Evolutionary conservation across 2,113 vertebrate genomes (phyloP).

Genomic region (Bagarius yarrelli): DNA sequence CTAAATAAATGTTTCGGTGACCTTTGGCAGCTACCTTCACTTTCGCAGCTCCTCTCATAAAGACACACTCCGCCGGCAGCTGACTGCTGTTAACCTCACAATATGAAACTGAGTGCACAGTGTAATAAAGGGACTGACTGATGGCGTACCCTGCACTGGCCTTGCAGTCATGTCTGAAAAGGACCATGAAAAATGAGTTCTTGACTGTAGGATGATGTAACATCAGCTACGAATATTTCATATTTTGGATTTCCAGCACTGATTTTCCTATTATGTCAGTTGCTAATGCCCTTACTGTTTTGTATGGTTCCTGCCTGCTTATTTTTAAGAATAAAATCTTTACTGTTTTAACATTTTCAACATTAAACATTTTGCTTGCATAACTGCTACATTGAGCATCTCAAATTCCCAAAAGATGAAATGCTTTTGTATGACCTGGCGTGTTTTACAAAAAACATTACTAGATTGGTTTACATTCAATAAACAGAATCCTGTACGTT

Average conservation of each 20-base stretch:
- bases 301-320: neutral
- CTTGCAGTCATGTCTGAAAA: slow-evolving; percentile 18
- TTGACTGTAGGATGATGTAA: neutral
- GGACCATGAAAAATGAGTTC: neutral
- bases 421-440: too few relatives aligned
- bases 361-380: too few relatives aligned
- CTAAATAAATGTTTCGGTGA: neutral
- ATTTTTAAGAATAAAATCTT: too few relatives aligned
- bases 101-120: slow-evolving; percentile 1
- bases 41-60: slow-evolving; percentile 9
- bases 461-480: too few relatives aligned
- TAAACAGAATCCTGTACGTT: too few relatives aligned
- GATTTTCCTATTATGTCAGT: neutral
- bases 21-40: neutral
- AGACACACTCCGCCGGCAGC: neutral
- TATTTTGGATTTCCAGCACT: neutral
- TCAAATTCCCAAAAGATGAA: too few relatives aligned
- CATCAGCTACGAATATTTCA: neutral
- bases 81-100: slow-evolving; percentile 20
- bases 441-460: too few relatives aligned
- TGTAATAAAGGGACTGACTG: slow-evolving; percentile 18
- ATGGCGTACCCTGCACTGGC: neutral
- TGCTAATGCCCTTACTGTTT: neutral
- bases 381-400: too few relatives aligned
- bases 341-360: too few relatives aligned